These are phyloP conservation scores for Hesperophylax magnus DNA, from an alignment of 1,140 invertebrate species.

Conservation along the genomic window DNA sequence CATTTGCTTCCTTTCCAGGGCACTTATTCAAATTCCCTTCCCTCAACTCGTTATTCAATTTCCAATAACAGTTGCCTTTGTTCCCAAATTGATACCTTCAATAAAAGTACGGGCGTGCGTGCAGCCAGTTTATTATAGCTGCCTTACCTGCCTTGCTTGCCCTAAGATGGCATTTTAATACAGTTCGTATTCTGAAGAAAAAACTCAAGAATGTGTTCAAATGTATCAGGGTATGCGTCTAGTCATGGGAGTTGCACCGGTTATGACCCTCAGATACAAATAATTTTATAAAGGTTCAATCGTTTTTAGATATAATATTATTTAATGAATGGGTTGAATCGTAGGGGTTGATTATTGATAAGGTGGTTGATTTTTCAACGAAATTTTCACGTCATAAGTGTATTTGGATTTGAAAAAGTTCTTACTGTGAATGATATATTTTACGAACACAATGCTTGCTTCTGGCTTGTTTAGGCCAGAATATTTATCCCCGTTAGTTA, in stretches of 20 bases:
- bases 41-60: constrained; percentile 16
- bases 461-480: too few species aligned
- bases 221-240: not conserved
- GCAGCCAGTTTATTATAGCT: constrained; percentile 5
- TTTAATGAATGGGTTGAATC: too few species aligned
- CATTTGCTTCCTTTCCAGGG: not conserved
- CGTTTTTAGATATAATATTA: too few species aligned
- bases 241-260: not conserved
- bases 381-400: too few species aligned
- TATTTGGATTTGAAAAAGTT: too few species aligned
- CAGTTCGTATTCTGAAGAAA: not conserved
- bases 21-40: constrained; percentile 26
- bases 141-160: not conserved
- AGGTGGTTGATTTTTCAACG: too few species aligned
- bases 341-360: too few species aligned
- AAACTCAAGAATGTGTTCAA: not conserved
- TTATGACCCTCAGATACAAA: not conserved
- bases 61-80: constrained; percentile 5
- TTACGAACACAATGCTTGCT: too few species aligned
- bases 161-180: not conserved
- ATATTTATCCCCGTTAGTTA: too few species aligned
- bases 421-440: too few species aligned
- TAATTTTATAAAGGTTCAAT: too few species aligned
- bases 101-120: constrained; percentile 16
- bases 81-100: constrained; percentile 31